These are phyloP conservation scores for Sarcophaga rosellei DNA, from an alignment of 2,888 invertebrate species.

Conservation along the genomic window DNA sequence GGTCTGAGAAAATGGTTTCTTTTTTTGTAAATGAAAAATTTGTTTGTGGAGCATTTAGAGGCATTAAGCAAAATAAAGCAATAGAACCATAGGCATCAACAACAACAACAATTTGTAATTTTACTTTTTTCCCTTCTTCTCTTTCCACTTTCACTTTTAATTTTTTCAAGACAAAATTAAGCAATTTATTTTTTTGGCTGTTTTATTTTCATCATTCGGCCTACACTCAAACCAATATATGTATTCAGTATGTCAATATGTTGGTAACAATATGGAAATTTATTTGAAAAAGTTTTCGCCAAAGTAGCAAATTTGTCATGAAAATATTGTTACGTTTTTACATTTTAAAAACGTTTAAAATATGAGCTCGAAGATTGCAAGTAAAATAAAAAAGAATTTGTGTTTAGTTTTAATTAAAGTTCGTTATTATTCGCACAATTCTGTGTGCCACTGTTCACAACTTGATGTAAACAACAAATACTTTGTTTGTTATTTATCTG, in stretches of 20 bases:
- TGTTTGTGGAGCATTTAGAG: constrained; percentile 51
- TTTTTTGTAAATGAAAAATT: constrained; percentile 21
- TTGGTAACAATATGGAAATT: neutral
- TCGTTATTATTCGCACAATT: too few relatives aligned
- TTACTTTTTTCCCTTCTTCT: neutral
- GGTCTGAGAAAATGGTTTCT: constrained; percentile 36
- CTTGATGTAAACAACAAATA: too few relatives aligned
- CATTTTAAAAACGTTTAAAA: too few relatives aligned
- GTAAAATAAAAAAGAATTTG: too few relatives aligned
- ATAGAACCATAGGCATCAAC: constrained; percentile 34
- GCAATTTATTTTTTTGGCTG: constrained; percentile 37
- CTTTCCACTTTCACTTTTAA: neutral
- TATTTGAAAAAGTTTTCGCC: too few relatives aligned
- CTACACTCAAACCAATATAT: constrained; percentile 19
- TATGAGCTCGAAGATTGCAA: too few relatives aligned
- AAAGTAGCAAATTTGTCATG: too few relatives aligned
- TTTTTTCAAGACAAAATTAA: constrained; percentile 53
- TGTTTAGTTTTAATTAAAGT: too few relatives aligned
- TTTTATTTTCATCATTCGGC: neutral
- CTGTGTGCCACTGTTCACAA: too few relatives aligned
- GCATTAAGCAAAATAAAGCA: constrained; percentile 48
- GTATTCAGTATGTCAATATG: neutral
- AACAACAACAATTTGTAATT: constrained; percentile 41
- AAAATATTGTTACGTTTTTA: too few relatives aligned
- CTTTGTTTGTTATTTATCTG: too few relatives aligned